These are phyloP conservation scores for Cephus pulcher DNA, from an alignment of 2,888 invertebrate species.

Conservation along the genomic window DNA sequence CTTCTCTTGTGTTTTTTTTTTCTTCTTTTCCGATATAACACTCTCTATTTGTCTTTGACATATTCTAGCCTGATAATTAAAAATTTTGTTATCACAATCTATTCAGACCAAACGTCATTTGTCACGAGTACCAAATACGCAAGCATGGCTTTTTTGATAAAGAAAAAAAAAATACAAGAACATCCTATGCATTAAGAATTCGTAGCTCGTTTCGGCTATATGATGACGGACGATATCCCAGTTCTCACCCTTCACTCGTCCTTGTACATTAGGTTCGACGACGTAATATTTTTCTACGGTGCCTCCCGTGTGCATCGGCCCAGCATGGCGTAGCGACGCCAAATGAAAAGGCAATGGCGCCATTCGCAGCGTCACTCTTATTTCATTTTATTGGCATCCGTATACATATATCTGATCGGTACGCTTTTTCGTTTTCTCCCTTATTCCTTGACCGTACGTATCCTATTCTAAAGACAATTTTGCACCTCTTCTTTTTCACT, in stretches of 20 bases:
- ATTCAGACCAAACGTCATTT: not conserved
- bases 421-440: not conserved
- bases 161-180: not conserved
- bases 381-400: not conserved
- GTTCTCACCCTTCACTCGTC: not conserved
- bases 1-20: too few relatives aligned
- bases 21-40: not conserved
- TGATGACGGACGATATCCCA: not conserved
- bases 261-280: not conserved
- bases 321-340: not conserved
- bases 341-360: not conserved
- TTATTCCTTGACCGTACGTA: too few relatives aligned
- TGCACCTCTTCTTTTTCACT: not conserved
- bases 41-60: slow-evolving; percentile 21
- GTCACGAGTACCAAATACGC: not conserved
- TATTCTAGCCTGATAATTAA: slow-evolving; percentile 9
- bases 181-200: not conserved
- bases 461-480: not conserved
- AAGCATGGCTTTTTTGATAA: not conserved
- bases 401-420: not conserved
- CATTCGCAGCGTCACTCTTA: not conserved
- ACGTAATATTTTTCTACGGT: not conserved
- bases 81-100: slow-evolving; percentile 11
- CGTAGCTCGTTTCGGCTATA: not conserved
- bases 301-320: not conserved